A percentile compares a stretch with the other conserved stretches of the same genome.
Conservation (phyloP, 2,888 invertebrate genomes). For the Drosophila koepferae region DNA sequence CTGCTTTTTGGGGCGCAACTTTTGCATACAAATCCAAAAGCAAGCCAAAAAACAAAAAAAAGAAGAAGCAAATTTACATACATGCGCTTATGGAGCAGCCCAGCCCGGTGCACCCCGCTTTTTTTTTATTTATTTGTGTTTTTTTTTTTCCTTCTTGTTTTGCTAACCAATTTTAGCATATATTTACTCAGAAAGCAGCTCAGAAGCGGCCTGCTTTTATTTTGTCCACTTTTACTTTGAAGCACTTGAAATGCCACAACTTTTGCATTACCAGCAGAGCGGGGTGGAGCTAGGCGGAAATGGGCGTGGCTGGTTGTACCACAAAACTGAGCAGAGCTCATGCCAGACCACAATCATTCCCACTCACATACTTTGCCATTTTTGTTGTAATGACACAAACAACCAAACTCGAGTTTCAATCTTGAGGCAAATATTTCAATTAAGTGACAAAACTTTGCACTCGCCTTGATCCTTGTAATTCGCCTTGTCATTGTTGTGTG, state of each 20-base stretch:
- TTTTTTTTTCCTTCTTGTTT: slow-evolving; percentile 27
- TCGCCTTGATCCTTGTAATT: slow-evolving; percentile 66
- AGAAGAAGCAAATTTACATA: slow-evolving; percentile 69
- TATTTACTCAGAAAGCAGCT: slow-evolving; percentile 48
- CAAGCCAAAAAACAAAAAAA: slow-evolving; percentile 41
- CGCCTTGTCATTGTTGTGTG: slow-evolving; percentile 48
- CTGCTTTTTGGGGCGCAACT: slow-evolving; percentile 60
- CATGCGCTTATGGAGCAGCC: slow-evolving; percentile 48
- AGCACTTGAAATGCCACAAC: slow-evolving; percentile 63
- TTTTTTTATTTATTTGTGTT: neutral
- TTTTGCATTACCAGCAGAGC: slow-evolving; percentile 65
- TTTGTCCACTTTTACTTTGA: slow-evolving; percentile 51
- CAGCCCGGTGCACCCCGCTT: slow-evolving; percentile 4
- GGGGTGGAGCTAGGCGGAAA: slow-evolving; percentile 5
- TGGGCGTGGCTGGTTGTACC: slow-evolving; percentile 37
- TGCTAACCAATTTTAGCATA: slow-evolving; percentile 67
- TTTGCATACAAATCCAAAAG: slow-evolving; percentile 66
- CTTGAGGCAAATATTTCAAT: slow-evolving; percentile 83
- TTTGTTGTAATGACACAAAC: slow-evolving; percentile 67
- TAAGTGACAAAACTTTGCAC: slow-evolving; percentile 82
- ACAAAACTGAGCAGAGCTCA: slow-evolving; percentile 52
- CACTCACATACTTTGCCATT: slow-evolving; percentile 4
- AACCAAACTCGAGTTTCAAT: slow-evolving; percentile 73
- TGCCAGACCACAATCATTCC: slow-evolving; percentile 8
- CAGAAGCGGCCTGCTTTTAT: slow-evolving; percentile 52